These are phyloP conservation scores for Enteromius unitaeniatus DNA, from an alignment of 2,797 vertebrate genomes.

Conservation along the genomic window DNA sequence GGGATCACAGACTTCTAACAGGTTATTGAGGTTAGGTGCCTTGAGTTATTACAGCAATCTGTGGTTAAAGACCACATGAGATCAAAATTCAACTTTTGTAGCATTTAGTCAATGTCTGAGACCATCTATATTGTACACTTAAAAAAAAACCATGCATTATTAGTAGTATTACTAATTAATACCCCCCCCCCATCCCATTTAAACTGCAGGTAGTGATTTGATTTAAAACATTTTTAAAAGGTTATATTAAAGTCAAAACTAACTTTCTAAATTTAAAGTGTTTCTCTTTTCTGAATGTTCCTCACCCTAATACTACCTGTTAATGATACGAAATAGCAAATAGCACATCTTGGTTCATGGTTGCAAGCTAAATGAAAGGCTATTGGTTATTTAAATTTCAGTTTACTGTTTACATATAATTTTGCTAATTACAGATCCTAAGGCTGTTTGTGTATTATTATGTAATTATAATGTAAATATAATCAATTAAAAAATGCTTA, in stretches of 20 bases:
- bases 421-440: slow-evolving; percentile 1
- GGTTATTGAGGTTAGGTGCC: not conserved
- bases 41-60: slow-evolving; percentile 36
- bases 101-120: not conserved
- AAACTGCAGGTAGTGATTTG: not conserved
- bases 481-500: not conserved
- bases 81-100: not conserved
- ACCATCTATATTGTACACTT: not conserved
- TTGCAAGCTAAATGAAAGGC: not conserved
- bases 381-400: not conserved
- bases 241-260: not conserved
- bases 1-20: not conserved
- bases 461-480: not conserved
- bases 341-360: too few relatives aligned
- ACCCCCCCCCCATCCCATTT: not conserved
- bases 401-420: not conserved
- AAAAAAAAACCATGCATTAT: too few relatives aligned
- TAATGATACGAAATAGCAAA: too few relatives aligned
- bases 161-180: not conserved
- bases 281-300: too few relatives aligned
- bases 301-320: too few relatives aligned
- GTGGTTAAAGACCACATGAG: not conserved
- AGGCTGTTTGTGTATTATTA: not conserved
- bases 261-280: too few relatives aligned
- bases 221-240: not conserved